Conservation (phyloP, 2,113 vertebrate species). For the Callipepla squamata region DNA sequence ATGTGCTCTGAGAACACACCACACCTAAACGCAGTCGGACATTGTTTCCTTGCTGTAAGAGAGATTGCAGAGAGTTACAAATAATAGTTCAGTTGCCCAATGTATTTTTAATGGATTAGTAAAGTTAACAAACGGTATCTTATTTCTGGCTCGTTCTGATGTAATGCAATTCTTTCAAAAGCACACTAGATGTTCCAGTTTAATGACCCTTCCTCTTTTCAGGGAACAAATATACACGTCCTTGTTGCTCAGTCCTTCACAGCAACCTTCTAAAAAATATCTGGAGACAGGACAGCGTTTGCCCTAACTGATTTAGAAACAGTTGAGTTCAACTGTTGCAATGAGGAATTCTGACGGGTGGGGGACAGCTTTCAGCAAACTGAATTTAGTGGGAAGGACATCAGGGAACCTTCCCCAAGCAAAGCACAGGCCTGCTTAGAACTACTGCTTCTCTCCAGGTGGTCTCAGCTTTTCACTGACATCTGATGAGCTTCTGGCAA, state of each 20-base stretch:
- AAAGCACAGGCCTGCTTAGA: neutral
- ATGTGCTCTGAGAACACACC: conserved; percentile 68
- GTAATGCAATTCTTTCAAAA: conserved; percentile 74
- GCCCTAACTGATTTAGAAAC: conserved; percentile 9
- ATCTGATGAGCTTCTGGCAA: neutral
- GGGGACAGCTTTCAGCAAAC: neutral
- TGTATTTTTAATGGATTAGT: conserved; percentile 76
- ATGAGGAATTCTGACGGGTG: conserved; percentile 20
- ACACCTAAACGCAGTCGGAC: conserved; percentile 74
- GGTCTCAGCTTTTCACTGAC: neutral
- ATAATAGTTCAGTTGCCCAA: conserved; percentile 69
- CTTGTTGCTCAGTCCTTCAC: conserved; percentile 19
- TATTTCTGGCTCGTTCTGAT: conserved; percentile 76
- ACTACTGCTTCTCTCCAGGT: neutral
- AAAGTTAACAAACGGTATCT: conserved; percentile 77
- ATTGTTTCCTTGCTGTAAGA: conserved; percentile 71
- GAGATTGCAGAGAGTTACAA: conserved; percentile 61
- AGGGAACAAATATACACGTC: conserved; percentile 40
- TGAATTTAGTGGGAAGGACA: neutral
- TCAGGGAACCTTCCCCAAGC: neutral
- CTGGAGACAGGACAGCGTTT: conserved; percentile 48
- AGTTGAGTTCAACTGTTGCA: neutral
- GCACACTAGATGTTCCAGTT: conserved; percentile 62
- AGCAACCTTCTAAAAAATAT: conserved; percentile 29
- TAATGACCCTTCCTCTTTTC: conserved; percentile 66